Evolutionary conservation across 2,113 vertebrate species (phyloP), one percentile per base, ranked within the genome.

Genomic region (Varanus komodoensis): DNA sequence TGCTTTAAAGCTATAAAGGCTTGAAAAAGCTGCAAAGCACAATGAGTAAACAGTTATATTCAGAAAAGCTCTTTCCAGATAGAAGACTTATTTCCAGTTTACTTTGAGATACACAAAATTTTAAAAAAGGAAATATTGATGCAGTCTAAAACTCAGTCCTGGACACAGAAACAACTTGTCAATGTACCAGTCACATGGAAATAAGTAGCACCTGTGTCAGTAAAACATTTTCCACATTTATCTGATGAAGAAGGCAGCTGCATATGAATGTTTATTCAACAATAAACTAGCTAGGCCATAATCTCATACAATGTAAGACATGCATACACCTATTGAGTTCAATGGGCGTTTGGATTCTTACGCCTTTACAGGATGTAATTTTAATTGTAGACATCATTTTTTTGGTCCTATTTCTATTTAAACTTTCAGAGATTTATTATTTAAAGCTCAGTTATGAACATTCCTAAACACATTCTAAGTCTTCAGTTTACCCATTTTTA

Each of bases 121-220:
- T 7, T 89, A 81, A 19, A 90, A 19, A 90, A 82, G 89, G 34
- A 89, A 90, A 74, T 84, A 84, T 34, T 89, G 67, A 74, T 48
- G 48, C 44, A 79, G 29, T 32, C 52, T 32, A 84, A 89, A 57
- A 57, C n/a, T 84, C 48, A 89, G 11, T 50, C 57, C 44, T 89
- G 54, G 52, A 79, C 44, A 84, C 21, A 84, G 7, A 77, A 85
- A 25, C 15, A 52, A 67, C 48, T 79, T 85, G 79, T n/a, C 57
- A 78, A 32, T 21, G 44, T 68, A 78, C 11, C 32, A 67, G 44
- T 27, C 78, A 52, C 32, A 67, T 89, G 32, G 73, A 84, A 78
- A 78, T 84, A 77, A 84, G 67, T 74, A 34, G 27, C 19, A 75
- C 21, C 75, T 9, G 64, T 32, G 25, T 89, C 25, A 75, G 57